Base-by-base conservation (phyloP, 2,797 vertebrate species). In the Lutjanus argentimaculatus region DNA sequence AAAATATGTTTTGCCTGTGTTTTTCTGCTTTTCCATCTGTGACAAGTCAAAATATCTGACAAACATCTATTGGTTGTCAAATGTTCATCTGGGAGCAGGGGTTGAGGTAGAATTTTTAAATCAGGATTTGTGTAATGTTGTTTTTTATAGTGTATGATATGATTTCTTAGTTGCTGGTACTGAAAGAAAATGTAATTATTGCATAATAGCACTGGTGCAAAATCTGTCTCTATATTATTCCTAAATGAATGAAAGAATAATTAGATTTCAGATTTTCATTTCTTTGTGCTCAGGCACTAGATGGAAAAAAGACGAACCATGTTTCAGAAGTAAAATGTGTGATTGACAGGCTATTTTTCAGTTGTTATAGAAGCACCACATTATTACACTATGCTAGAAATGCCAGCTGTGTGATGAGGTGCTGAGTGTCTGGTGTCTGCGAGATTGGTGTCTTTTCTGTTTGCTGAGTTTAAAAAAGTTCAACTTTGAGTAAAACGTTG, bases 211-310 rank as follows among this genome's bases (percentile, higher is more conserved):
- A 19, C 62, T 75, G 67, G 75, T 75, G 67, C 52, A 12, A 42
- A 72, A 71, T 69, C 36, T 68, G 67, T 10, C 19, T 75, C 40
- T 72, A 55, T 57, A 5, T 75, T 61, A 30, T n/a, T 64, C 36
- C 45, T 61, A 56, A 43, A 42, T 57, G 15, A 76, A 71, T 63
- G 13, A 36, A 36, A 36, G 30, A 36, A 36, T 36, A 6, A 79
- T 65, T 40, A 1, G 36, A 64, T 71, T 70, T 59, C 45, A 45
- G 45, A n/a, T n/a, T n/a, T n/a, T n/a, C n/a, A n/a, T n/a, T n/a
- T n/a, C 16, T 36, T 36, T 36, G 30, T 56, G 2, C 56, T 12
- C 17, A 22, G 58, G 55, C 51, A 30, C 6, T 0, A 43, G 46
- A 67, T 57, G 9, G 61, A 30, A 78, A 78, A 2, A 25, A 36